Conservation (phyloP, 2,113 vertebrate genomes). For the Cinclus mexicanus region DNA sequence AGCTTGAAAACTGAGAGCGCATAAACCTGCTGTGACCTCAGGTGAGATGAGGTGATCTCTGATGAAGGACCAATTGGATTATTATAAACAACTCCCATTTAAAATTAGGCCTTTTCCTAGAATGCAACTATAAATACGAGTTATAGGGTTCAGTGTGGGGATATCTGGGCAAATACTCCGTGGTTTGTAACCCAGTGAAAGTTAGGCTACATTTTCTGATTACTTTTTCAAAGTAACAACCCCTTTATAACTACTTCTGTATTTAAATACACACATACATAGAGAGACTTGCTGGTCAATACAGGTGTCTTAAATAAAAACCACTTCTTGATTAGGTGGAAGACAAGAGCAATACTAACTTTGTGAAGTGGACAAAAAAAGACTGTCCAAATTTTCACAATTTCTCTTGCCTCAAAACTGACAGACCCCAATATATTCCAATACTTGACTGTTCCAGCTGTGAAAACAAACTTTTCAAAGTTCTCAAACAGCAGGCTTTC, state of each 20-base stretch:
- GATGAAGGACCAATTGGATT: conserved; percentile 43
- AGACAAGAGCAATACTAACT: not conserved
- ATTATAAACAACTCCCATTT: conserved; percentile 39
- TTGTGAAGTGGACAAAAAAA: not conserved
- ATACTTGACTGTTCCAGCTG: conserved; percentile 63
- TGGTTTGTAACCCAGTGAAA: not conserved
- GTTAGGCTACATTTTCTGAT: not conserved
- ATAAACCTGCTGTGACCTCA: not conserved
- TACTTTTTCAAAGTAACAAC: not conserved
- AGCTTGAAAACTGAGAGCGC: not conserved
- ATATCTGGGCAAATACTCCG: not conserved
- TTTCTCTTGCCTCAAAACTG: conserved; percentile 15
- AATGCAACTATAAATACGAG: not conserved
- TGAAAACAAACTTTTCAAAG: conserved; percentile 69
- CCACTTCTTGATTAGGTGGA: not conserved
- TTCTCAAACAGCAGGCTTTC: conserved; percentile 66
- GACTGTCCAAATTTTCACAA: not conserved
- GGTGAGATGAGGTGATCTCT: conserved; percentile 42
- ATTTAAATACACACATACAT: not conserved
- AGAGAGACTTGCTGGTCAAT: not conserved
- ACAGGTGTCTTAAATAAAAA: not conserved
- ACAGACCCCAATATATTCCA: conserved; percentile 43
- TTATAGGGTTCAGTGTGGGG: not conserved
- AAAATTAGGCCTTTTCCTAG: not conserved
- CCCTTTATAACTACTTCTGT: not conserved